Base-by-base conservation (phyloP, 2,797 vertebrate species). In the Cephalopachus bancanus region DNA sequence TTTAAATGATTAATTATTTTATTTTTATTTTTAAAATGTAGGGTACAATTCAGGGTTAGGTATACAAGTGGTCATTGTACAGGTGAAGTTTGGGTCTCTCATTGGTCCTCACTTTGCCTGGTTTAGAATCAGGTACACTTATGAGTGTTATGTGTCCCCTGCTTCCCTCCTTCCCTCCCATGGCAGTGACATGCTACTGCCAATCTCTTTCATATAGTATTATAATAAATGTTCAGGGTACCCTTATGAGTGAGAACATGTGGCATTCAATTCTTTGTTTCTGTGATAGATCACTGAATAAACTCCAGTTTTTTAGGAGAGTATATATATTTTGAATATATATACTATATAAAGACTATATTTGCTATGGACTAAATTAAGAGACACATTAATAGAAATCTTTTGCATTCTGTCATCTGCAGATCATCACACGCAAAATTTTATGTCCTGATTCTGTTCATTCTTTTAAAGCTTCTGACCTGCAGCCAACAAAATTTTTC, bases 401-500 rank as follows among this genome's bases (percentile, higher is more conserved):
- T 65, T 90, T 96, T 96, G 71, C 87, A 92, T 93, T 79, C 62
- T 93, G 57, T 74, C 65, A 49, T 84, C 91, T 84, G 30, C 37
- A 6, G 86, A 93, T 95, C 64, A 95, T 49, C 26, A 84, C 72
- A 33, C 59, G 64, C 12, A 87, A 67, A 89, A 72, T 84, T 91
- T 88, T 93, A 85, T 91, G 44, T 59, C 91, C 55, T 89, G 62
- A 79, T 60, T 96, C 71, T 96, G 19, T 96, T 94, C 26, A 79
- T n/a, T 95, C 64, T 33, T 83, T 93, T 93, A 65, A 93, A 44
- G 62, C 64, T 97, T 81, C 76, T 96, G 86, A 83, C 79, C 92
- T 92, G 1, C 3, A 81, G 67, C 75, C 89, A 87, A 80, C 4
- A 67, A 85, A 30, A 33, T 89, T 94, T 95, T 89, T 30, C 71